These are phyloP conservation scores for Adelges cooleyi DNA, from an alignment of 1,140 invertebrate genomes.

Conservation along the genomic window DNA sequence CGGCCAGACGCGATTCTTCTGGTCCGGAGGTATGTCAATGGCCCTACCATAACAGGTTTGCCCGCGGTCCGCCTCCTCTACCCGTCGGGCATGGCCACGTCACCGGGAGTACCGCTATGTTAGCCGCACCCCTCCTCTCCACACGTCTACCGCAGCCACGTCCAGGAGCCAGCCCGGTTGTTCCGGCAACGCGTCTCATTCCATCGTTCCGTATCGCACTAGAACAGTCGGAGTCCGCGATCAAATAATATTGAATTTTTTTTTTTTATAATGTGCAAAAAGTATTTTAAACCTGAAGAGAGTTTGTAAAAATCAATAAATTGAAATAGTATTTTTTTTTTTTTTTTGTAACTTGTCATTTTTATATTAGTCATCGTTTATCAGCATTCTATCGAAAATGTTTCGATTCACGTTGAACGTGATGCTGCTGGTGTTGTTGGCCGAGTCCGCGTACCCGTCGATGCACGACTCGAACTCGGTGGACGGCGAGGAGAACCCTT, in stretches of 20 bases:
- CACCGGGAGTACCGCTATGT: neutral
- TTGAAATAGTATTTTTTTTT: no score
- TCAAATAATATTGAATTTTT: no score
- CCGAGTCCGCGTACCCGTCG: neutral
- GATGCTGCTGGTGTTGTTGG: neutral
- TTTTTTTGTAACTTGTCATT: no score
- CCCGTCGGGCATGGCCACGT: neutral
- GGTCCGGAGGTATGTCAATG: conserved; percentile 18
- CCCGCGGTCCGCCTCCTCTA: neutral
- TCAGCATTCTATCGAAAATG: neutral
- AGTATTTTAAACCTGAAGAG: no score
- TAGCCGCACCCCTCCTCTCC: neutral
- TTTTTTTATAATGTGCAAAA: no score
- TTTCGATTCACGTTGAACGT: neutral
- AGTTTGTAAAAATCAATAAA: no score
- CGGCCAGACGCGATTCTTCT: no score
- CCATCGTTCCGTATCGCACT: neutral
- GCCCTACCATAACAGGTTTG: conserved; percentile 24
- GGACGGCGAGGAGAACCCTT: conserved; percentile 34
- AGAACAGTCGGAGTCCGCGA: no score
- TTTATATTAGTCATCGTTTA: no score
- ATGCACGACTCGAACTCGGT: neutral
- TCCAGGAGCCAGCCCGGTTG: neutral
- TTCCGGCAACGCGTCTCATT: neutral
- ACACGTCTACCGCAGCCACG: neutral